Evolutionary conservation across 1,140 invertebrate genomes (phyloP).

Genomic region (Eumaeus atala): DNA sequence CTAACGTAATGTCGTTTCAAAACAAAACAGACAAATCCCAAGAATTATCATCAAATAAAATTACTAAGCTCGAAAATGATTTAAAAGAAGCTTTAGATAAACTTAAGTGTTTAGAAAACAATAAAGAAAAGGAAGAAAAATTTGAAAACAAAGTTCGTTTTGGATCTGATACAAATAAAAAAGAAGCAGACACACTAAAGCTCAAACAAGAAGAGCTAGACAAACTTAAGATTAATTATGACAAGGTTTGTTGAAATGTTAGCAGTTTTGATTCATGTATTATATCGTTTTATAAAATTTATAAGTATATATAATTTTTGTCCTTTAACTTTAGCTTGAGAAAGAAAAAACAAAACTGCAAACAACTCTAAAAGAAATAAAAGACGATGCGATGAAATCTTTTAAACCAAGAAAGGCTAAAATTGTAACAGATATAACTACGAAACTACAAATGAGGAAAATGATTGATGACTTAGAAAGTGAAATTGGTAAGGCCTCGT

Average conservation of each 20-base stretch:
- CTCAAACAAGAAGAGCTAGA: slow-evolving; percentile 72
- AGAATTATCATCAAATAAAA: slow-evolving; percentile 77
- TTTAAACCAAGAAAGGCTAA: slow-evolving; percentile 80
- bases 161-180: slow-evolving; percentile 60
- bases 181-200: slow-evolving; percentile 75
- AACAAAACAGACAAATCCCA: slow-evolving; percentile 71
- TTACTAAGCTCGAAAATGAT: slow-evolving; percentile 78
- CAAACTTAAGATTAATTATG: slow-evolving; percentile 64
- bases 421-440: slow-evolving; percentile 80
- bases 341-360: slow-evolving; percentile 76
- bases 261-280: neutral
- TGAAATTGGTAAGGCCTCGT: slow-evolving; percentile 78
- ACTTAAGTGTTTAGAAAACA: slow-evolving; percentile 76
- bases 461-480: slow-evolving; percentile 86
- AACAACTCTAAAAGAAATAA: slow-evolving; percentile 76
- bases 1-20: no score
- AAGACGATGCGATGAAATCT: slow-evolving; percentile 77
- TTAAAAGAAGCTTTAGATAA: slow-evolving; percentile 76
- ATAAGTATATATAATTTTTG: slow-evolving; percentile 5
- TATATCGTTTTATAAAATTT: neutral
- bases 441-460: slow-evolving; percentile 82
- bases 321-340: slow-evolving; percentile 66
- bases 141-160: slow-evolving; percentile 69
- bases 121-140: slow-evolving; percentile 70
- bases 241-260: slow-evolving; percentile 42